These are phyloP conservation scores for Macrophya annulata DNA, from an alignment of 2,888 invertebrate genomes.

Conservation along the genomic window DNA sequence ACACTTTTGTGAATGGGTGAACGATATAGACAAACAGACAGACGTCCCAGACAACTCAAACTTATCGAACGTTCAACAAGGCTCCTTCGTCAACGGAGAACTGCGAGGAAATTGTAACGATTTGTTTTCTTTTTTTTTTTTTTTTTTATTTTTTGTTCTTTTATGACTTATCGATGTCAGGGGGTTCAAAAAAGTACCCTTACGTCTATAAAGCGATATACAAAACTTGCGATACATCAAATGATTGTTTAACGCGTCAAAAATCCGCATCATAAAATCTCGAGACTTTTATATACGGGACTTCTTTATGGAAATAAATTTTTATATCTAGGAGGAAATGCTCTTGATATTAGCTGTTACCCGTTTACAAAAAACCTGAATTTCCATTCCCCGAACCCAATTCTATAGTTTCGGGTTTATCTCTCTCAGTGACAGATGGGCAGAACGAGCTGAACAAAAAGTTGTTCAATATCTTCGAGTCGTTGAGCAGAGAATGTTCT, in stretches of 20 bases:
- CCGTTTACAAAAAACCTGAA: neutral
- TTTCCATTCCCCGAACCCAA: neutral
- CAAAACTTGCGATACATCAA: neutral
- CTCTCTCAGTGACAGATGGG: neutral
- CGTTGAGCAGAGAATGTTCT: neutral
- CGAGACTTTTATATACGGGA: neutral
- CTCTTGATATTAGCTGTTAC: neutral
- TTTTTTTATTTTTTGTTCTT: neutral
- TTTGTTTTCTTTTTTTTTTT: no score
- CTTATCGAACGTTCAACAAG: constrained; percentile 31
- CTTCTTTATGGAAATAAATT: neutral
- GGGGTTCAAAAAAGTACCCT: neutral
- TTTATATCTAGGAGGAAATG: neutral
- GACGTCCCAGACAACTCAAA: constrained; percentile 1
- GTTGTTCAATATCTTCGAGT: constrained; percentile 28
- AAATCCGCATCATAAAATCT: neutral
- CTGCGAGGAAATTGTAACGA: neutral
- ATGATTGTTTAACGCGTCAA: neutral
- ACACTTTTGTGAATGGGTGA: neutral
- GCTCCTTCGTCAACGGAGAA: neutral
- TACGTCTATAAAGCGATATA: neutral
- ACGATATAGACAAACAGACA: constrained; percentile 16
- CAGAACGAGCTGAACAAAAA: constrained; percentile 20
- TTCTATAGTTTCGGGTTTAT: neutral
- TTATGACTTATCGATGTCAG: neutral